Evolutionary conservation across 1,140 invertebrate genomes (phyloP), one percentile per base, ranked within the genome.

Genomic region (Drosophila pruinosa): DNA sequence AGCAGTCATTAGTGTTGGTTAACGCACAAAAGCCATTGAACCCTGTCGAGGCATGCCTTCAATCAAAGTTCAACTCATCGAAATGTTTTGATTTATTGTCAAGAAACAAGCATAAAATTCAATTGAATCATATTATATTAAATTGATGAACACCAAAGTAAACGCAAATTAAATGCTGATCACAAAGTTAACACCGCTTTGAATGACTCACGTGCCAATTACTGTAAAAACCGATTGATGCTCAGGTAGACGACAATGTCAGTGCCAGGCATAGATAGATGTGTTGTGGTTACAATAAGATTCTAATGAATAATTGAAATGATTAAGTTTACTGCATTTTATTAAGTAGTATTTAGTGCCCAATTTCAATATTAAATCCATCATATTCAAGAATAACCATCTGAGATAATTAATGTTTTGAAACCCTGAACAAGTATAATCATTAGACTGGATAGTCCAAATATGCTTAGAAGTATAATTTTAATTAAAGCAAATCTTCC

Each of bases 21-120:
- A 58, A 53, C 70, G 65, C 12, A 22, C 34, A 38, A 56, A 59
- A 77, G 83, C 70, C 75, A 77, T 62, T 76, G 78, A 62, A 78
- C 71, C 47, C 4, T 0, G n/a, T 26, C 26, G n/a, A 24, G 5
- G 24, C 41, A 21, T 26, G 38, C 14, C 26, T 19, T 45, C 47
- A 62, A 43, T 26, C 36, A 12, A 41, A 43, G 12, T 15, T 22
- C 3, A 34, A 34, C 54, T 31, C 24, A 67, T 75, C 79, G 58
- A 53, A 34, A 50, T 64, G 24, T 28, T 47, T n/a, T 47, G 22
- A 47, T 47, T 47, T 47, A 47, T 47, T 26, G 31, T 47, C 21
- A 24, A 26, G 21, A 15, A 47, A 34, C 19, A 15, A 4, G 7
- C 21, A 34, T 52, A 61, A 67, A 63, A 24, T 64, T 43, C 38